These are phyloP conservation scores for Isoperla grammatica DNA, from an alignment of 2,888 invertebrate species.

Conservation along the genomic window DNA sequence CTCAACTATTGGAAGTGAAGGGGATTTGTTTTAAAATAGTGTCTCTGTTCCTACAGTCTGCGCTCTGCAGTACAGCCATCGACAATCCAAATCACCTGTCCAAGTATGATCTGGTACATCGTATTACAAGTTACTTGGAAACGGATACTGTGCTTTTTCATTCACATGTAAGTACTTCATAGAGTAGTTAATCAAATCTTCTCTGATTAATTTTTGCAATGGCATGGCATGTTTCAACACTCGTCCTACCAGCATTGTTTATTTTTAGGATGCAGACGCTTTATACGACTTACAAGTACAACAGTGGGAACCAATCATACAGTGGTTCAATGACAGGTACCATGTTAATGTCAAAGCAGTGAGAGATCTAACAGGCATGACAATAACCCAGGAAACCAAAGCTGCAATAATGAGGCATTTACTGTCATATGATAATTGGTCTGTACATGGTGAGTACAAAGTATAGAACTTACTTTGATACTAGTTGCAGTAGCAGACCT, in stretches of 20 bases:
- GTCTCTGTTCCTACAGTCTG: slow-evolving; percentile 55
- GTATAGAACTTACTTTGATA: too few relatives aligned
- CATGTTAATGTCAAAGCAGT: slow-evolving; percentile 66
- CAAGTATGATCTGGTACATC: slow-evolving; percentile 67
- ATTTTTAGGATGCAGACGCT: slow-evolving; percentile 64
- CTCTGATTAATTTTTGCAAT: not conserved
- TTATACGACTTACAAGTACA: slow-evolving; percentile 66
- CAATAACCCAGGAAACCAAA: slow-evolving; percentile 59
- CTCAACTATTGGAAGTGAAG: too few relatives aligned
- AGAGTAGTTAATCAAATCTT: not conserved
- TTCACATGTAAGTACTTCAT: slow-evolving; percentile 47
- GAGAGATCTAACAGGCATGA: slow-evolving; percentile 62
- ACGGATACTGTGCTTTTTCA: slow-evolving; percentile 80
- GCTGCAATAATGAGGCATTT: slow-evolving; percentile 68
- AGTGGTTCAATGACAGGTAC: slow-evolving; percentile 84
- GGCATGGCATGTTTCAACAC: too few relatives aligned
- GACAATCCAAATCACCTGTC: slow-evolving; percentile 87
- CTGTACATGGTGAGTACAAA: slow-evolving; percentile 65
- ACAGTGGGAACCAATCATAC: slow-evolving; percentile 85
- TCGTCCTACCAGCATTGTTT: too few relatives aligned
- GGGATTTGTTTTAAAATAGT: too few relatives aligned
- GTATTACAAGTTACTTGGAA: slow-evolving; percentile 71
- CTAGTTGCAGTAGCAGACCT: too few relatives aligned
- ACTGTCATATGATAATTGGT: slow-evolving; percentile 72
- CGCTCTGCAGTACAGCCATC: slow-evolving; percentile 81